These are phyloP conservation scores for Leptopilina clavipes DNA, from an alignment of 1,140 invertebrate genomes.

Conservation along the genomic window DNA sequence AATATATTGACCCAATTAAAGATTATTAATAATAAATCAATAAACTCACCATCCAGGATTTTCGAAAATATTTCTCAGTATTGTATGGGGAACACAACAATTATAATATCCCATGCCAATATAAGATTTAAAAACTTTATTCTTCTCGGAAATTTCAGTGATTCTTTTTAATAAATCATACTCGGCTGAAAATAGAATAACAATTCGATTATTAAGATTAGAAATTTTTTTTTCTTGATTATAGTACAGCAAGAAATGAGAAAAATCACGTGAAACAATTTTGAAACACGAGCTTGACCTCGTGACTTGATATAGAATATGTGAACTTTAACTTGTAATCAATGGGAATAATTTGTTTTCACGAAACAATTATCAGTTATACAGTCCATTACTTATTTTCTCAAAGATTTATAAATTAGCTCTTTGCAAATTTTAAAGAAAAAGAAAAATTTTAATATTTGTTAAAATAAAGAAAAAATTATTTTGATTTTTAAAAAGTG, in stretches of 20 bases:
- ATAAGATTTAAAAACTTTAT: slow-evolving; percentile 95
- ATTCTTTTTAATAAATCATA: slow-evolving; percentile 89
- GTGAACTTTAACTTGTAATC: not conserved
- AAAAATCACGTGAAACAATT: slow-evolving; percentile 60
- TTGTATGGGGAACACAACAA: slow-evolving; percentile 95
- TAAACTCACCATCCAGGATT: slow-evolving; percentile 95
- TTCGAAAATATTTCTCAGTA: slow-evolving; percentile 98
- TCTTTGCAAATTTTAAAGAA: no score
- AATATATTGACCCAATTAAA: not conserved
- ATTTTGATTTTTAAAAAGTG: no score
- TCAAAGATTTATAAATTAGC: not conserved
- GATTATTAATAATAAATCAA: no score
- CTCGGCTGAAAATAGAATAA: slow-evolving; percentile 82
- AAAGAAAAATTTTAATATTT: no score
- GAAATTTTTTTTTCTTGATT: not conserved
- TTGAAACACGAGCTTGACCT: slow-evolving; percentile 57
- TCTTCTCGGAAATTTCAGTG: slow-evolving; percentile 87
- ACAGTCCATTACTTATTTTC: slow-evolving; percentile 39
- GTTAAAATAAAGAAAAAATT: no score
- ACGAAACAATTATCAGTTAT: slow-evolving; percentile 41
- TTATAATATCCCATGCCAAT: slow-evolving; percentile 99
- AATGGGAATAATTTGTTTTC: slow-evolving; percentile 38
- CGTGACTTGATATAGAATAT: slow-evolving; percentile 38
- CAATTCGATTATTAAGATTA: not conserved
- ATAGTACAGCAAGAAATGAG: not conserved